These are phyloP conservation scores for Scaptomyza caliginosa DNA, from an alignment of 2,888 invertebrate species.

Conservation along the genomic window DNA sequence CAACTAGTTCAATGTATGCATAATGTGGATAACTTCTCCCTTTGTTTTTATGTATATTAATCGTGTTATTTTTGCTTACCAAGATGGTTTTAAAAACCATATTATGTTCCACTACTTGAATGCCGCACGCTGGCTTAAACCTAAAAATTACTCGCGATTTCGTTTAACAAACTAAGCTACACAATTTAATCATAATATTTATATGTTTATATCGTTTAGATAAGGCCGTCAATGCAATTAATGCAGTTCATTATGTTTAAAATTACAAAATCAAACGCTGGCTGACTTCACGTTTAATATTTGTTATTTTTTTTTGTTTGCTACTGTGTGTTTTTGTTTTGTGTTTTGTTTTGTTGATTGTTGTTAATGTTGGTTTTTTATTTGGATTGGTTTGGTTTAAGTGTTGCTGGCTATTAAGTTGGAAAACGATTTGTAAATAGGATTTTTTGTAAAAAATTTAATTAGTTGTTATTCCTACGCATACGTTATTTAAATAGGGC, in stretches of 20 bases:
- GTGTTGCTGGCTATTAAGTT: conserved; percentile 59
- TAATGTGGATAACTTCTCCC: conserved; percentile 45
- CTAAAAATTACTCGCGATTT: conserved; percentile 64
- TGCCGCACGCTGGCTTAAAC: conserved; percentile 42
- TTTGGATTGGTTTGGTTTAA: conserved; percentile 76
- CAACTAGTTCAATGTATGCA: conserved; percentile 64
- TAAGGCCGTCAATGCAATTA: conserved; percentile 76
- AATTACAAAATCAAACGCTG: conserved; percentile 67
- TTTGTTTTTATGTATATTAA: conserved; percentile 10
- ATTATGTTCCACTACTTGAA: conserved; percentile 34
- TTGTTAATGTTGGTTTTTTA: conserved; percentile 24
- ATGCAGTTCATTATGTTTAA: conserved; percentile 65
- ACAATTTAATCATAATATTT: conserved; percentile 63
- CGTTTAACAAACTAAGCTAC: conserved; percentile 75
- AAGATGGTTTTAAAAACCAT: conserved; percentile 69
- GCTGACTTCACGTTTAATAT: conserved; percentile 61
- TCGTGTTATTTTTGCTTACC: conserved; percentile 15
- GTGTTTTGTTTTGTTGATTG: conserved; percentile 30
- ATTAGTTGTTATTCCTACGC: conserved; percentile 44
- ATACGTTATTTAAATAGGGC: conserved; percentile 38
- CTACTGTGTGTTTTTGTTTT: conserved; percentile 23
- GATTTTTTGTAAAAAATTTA: conserved; percentile 37
- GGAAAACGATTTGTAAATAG: conserved; percentile 51
- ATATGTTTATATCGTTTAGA: conserved; percentile 73
- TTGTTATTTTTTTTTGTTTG: conserved; percentile 25